These are phyloP conservation scores for Neodiprion fabricii DNA, from an alignment of 1,140 invertebrate genomes.

Conservation along the genomic window DNA sequence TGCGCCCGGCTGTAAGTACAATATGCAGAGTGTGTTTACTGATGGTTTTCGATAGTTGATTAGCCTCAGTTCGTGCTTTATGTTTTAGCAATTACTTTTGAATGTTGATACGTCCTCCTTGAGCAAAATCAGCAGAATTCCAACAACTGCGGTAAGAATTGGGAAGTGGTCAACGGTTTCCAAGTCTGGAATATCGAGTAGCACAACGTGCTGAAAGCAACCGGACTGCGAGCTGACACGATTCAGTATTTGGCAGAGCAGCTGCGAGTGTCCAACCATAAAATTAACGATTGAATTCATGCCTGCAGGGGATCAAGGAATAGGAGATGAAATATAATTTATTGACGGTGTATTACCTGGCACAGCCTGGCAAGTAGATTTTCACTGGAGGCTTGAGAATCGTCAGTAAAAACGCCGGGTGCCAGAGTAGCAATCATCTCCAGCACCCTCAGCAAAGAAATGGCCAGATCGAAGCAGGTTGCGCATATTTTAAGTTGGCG, in stretches of 20 bases:
- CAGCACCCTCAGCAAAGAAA: slow-evolving; percentile 75
- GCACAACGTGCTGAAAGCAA: slow-evolving; percentile 74
- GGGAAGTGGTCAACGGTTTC: slow-evolving; percentile 77
- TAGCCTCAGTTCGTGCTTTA: slow-evolving; percentile 29
- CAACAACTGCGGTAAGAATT: slow-evolving; percentile 73
- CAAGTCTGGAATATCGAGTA: slow-evolving; percentile 73
- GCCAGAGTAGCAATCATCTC: slow-evolving; percentile 79
- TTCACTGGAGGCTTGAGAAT: slow-evolving; percentile 66
- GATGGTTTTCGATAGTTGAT: slow-evolving; percentile 35
- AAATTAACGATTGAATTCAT: too few species aligned
- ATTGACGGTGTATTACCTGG: slow-evolving; percentile 59
- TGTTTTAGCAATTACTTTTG: slow-evolving; percentile 38
- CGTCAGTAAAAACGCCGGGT: slow-evolving; percentile 69
- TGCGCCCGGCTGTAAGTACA: background rate
- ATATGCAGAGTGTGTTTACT: background rate
- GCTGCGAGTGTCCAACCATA: slow-evolving; percentile 47
- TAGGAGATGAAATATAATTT: too few species aligned
- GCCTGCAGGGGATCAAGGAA: too few species aligned
- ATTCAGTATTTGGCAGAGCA: slow-evolving; percentile 76
- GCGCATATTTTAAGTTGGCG: slow-evolving; percentile 84
- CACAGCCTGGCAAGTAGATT: slow-evolving; percentile 71
- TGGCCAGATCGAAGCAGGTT: slow-evolving; percentile 79
- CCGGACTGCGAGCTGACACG: slow-evolving; percentile 72
- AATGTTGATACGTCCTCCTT: slow-evolving; percentile 60
- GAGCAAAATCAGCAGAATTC: slow-evolving; percentile 71